Conservation (phyloP, 2,113 vertebrate species). For the Anolis carolinensis region DNA sequence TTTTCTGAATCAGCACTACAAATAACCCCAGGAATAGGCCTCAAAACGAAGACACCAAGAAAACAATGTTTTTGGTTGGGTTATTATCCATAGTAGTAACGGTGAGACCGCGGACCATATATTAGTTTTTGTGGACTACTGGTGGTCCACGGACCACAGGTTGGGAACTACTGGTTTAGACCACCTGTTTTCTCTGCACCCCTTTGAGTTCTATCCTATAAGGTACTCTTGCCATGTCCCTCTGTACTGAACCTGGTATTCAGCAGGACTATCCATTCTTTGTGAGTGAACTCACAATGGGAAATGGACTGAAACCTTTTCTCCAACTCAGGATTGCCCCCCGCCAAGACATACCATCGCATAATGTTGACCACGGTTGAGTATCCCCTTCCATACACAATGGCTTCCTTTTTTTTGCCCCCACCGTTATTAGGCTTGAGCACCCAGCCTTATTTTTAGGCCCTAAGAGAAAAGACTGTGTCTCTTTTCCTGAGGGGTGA, state of each 20-base stretch:
- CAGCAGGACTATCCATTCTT: not conserved
- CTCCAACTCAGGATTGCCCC: not conserved
- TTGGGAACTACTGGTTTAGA: too few relatives aligned
- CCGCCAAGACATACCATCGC: not conserved
- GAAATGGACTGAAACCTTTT: not conserved
- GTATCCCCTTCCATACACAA: not conserved
- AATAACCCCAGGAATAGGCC: too few relatives aligned
- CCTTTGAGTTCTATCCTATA: not conserved
- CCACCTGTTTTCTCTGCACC: not conserved
- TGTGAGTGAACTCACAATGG: not conserved
- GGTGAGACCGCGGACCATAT: too few relatives aligned
- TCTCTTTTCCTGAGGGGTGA: conserved; percentile 16
- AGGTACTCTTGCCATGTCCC: too few relatives aligned
- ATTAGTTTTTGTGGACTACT: too few relatives aligned
- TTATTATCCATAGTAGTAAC: too few relatives aligned
- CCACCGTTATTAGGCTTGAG: not conserved
- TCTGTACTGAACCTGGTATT: not conserved
- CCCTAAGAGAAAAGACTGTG: not conserved
- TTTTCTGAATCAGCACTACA: too few relatives aligned
- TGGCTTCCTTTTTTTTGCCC: not conserved
- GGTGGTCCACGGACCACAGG: too few relatives aligned
- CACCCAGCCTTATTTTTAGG: not conserved
- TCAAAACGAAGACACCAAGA: too few relatives aligned
- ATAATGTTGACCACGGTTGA: not conserved
- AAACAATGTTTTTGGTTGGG: too few relatives aligned